Evolutionary conservation across 2,888 invertebrate genomes (phyloP).

Genomic region (Platycheirus albimanus): DNA sequence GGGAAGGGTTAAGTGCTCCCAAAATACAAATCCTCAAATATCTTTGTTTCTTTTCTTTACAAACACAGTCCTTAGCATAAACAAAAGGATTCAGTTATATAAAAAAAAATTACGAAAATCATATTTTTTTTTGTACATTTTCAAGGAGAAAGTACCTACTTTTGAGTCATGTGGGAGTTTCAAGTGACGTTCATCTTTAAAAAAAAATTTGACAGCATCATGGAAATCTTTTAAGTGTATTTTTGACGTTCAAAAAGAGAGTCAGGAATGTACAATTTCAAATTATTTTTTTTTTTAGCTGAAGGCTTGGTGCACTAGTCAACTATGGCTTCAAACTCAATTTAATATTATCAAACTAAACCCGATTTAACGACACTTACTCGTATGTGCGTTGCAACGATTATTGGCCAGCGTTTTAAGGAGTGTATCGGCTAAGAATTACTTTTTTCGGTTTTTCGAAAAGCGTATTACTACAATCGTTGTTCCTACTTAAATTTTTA

Average conservation of each 20-base stretch:
- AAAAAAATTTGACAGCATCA: slow-evolving; percentile 6
- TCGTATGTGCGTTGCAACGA: no score
- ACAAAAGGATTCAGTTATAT: slow-evolving; percentile 55
- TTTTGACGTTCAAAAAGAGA: background rate
- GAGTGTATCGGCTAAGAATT: no score
- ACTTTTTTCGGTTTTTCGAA: no score
- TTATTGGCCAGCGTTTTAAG: no score
- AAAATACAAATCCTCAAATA: slow-evolving; percentile 46
- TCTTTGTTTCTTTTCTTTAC: slow-evolving; percentile 20
- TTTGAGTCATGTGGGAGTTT: slow-evolving; percentile 63
- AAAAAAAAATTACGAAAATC: slow-evolving; percentile 52
- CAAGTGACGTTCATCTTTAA: slow-evolving; percentile 35
- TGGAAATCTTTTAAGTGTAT: slow-evolving; percentile 15
- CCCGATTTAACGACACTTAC: no score
- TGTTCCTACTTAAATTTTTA: no score
- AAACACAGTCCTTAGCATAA: slow-evolving; percentile 57
- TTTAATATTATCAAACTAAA: no score
- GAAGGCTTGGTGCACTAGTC: no score
- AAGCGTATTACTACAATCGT: no score
- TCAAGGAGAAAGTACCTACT: slow-evolving; percentile 62
- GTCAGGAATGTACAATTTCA: background rate
- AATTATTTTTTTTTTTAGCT: background rate
- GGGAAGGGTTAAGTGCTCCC: slow-evolving; percentile 69
- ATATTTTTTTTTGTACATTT: slow-evolving; percentile 45
- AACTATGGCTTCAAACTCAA: no score